Evolutionary conservation across 2,888 invertebrate species (phyloP).

Genomic region (Conistra vaccinii): DNA sequence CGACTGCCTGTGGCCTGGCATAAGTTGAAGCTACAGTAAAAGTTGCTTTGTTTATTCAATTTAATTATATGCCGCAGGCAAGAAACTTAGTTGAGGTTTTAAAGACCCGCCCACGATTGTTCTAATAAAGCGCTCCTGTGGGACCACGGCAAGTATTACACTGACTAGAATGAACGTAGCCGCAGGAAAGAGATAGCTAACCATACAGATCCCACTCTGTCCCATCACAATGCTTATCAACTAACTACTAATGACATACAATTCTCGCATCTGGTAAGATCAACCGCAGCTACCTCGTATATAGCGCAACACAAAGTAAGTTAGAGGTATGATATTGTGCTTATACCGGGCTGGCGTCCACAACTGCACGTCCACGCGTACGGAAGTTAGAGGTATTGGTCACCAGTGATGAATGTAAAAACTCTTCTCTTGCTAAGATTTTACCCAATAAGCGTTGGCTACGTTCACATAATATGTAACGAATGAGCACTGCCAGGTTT

Average conservation of each 20-base stretch:
- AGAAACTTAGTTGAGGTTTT: not conserved
- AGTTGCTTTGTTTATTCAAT: not conserved
- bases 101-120: not conserved
- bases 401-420: not conserved
- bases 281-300: constrained; percentile 41
- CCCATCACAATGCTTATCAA: constrained; percentile 18
- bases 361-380: not conserved
- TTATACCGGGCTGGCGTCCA: not conserved
- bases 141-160: not conserved
- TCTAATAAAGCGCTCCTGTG: not conserved
- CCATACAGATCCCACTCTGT: not conserved
- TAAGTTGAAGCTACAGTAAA: not conserved
- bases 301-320: not conserved
- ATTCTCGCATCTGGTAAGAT: not conserved
- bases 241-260: not conserved
- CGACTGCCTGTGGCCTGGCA: not conserved
- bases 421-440: constrained; percentile 3
- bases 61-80: not conserved
- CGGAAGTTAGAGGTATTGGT: not conserved
- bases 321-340: not conserved
- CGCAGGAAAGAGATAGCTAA: not conserved
- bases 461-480: constrained; percentile 15
- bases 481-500: constrained; percentile 44
- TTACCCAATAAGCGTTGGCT: constrained; percentile 25
- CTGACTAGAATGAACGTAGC: constrained; percentile 30